phyloP scores from a whole-genome alignment of 2,797 vertebrate genomes.

The Eutrigla gurnardus region DNA sequence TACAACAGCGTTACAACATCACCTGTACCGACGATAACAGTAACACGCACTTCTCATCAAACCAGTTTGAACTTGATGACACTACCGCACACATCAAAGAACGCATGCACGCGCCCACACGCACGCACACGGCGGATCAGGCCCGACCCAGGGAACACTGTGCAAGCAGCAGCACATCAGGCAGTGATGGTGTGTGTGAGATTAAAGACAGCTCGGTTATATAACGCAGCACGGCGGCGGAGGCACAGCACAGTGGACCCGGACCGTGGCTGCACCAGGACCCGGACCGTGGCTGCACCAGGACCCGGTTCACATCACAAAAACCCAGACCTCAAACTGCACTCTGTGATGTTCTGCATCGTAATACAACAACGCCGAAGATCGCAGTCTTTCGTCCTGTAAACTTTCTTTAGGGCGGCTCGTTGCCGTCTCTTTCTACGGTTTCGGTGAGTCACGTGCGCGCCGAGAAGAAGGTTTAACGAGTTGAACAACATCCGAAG shows the following conservation, averaged over 20 bases:
- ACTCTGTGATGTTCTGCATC: no score
- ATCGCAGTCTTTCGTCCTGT: no score
- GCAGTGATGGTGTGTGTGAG: slow-evolving; percentile 19
- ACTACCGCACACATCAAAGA: not conserved
- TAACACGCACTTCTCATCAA: not conserved
- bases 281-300: not conserved
- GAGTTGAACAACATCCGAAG: no score
- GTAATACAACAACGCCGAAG: no score
- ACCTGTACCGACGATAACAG: no score
- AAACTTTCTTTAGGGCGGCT: no score
- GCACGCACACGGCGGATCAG: not conserved
- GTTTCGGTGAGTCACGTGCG: no score
- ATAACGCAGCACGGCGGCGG: slow-evolving; percentile 44
- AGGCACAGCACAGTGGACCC: not conserved
- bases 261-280: not conserved
- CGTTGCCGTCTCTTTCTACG: no score
- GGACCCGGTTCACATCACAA: no score
- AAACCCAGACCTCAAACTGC: no score
- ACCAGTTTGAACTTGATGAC: slow-evolving; percentile 14
- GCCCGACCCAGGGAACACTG: slow-evolving; percentile 1
- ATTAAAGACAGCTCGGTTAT: slow-evolving; percentile 51
- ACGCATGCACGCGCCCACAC: not conserved
- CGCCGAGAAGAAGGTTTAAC: no score
- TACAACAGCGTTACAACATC: not conserved
- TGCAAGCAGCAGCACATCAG: slow-evolving; percentile 37